A percentile compares a stretch with the other conserved stretches of the same genome.
These are phyloP conservation scores for Araneus ventricosus DNA, from an alignment of 1,140 invertebrate species.

Conservation along the genomic window DNA sequence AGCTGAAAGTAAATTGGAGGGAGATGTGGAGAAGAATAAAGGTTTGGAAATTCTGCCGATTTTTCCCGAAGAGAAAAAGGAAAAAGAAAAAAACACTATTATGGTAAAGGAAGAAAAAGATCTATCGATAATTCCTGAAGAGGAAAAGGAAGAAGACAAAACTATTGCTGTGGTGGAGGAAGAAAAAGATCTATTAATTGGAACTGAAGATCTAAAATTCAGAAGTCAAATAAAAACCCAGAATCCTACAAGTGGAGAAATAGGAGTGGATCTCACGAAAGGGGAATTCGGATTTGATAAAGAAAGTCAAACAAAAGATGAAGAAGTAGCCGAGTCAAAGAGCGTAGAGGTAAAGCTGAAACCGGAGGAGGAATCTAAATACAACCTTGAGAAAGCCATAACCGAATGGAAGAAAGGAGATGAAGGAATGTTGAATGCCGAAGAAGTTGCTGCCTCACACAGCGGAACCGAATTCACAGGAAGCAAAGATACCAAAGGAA, in stretches of 20 bases:
- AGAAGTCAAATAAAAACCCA: not conserved
- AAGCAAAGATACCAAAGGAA: too few relatives aligned
- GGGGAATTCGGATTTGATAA: not conserved
- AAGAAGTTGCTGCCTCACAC: not conserved
- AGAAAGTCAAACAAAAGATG: not conserved
- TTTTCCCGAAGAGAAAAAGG: too few relatives aligned
- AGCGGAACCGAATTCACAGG: too few relatives aligned
- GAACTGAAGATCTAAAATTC: not conserved
- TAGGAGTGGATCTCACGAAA: not conserved
- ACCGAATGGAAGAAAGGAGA: not conserved
- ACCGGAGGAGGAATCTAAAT: not conserved
- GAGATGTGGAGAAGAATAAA: not conserved
- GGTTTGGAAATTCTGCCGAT: not conserved
- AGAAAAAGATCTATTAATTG: not conserved
- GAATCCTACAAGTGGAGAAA: not conserved
- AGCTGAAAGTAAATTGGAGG: not conserved
- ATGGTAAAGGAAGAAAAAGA: too few relatives aligned
- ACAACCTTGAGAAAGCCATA: not conserved
- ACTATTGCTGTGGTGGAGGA: too few relatives aligned
- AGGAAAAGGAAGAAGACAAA: too few relatives aligned
- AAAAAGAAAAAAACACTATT: too few relatives aligned
- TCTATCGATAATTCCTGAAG: too few relatives aligned
- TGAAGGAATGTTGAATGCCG: not conserved
- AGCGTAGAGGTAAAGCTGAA: not conserved
- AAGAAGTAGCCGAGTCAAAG: not conserved